Conservation (phyloP, 2,113 vertebrate genomes). For the Daphoenositta chrysoptera region DNA sequence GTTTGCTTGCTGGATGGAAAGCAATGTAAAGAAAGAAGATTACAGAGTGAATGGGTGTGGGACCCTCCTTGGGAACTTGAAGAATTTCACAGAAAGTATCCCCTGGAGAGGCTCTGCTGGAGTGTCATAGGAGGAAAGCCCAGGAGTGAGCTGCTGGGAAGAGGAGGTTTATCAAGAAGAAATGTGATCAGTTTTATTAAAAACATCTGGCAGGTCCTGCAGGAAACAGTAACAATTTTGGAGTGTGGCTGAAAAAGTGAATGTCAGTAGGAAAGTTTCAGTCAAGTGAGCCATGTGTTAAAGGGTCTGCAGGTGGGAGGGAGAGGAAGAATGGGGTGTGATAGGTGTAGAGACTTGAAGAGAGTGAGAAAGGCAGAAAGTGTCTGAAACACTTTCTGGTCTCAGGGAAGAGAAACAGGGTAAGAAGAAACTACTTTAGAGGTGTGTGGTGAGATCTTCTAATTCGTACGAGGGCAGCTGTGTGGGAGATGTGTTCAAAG, state of each 20-base stretch:
- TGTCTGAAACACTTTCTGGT: not conserved
- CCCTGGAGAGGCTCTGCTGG: not conserved
- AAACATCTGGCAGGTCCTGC: not conserved
- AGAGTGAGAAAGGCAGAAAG: not conserved
- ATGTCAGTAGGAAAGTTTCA: not conserved
- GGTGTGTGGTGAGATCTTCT: not conserved
- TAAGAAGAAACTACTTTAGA: not conserved
- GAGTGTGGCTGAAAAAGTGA: not conserved
- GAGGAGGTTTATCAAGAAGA: not conserved
- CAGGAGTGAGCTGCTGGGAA: not conserved
- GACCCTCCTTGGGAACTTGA: not conserved
- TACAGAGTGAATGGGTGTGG: not conserved
- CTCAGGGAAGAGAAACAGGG: not conserved
- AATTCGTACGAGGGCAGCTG: not conserved
- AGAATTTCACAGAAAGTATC: not conserved
- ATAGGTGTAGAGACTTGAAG: not conserved
- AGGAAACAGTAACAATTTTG: not conserved
- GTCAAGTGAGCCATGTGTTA: not conserved
- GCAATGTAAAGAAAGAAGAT: not conserved
- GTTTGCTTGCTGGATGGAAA: not conserved
- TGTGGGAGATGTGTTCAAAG: not conserved
- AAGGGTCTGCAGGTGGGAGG: not conserved
- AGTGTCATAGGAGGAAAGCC: not conserved
- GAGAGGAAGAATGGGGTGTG: not conserved
- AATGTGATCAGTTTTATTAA: not conserved